phyloP scores from a whole-genome alignment of 2,113 vertebrate species.

The Ammospiza caudacuta region DNA sequence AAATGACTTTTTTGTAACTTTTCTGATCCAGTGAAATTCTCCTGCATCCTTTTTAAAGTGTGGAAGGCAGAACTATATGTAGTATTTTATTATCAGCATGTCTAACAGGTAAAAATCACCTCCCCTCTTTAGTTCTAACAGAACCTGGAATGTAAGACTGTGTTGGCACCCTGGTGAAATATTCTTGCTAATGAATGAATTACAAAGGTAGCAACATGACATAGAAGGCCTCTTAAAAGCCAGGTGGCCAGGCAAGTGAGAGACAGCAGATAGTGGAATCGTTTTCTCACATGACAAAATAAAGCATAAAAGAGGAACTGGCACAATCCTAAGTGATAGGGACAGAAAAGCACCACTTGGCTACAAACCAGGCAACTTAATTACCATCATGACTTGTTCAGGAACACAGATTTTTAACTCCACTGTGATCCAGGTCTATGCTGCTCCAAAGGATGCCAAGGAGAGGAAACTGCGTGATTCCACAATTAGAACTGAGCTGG shows the following conservation, averaged over 20 bases:
- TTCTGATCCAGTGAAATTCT: slow-evolving; percentile 65
- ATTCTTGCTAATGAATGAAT: slow-evolving; percentile 67
- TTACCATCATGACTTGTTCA: slow-evolving; percentile 60
- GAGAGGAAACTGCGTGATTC: slow-evolving; percentile 51
- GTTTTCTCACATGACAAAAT: slow-evolving; percentile 69
- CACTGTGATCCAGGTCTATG: slow-evolving; percentile 44
- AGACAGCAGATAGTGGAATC: slow-evolving; percentile 56
- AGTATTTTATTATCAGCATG: slow-evolving; percentile 67
- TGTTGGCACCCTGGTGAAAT: slow-evolving; percentile 64
- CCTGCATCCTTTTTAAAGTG: slow-evolving; percentile 51
- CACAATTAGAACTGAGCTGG: slow-evolving; percentile 66
- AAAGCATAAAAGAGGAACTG: slow-evolving; percentile 65
- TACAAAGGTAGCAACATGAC: slow-evolving; percentile 61
- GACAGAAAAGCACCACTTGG: slow-evolving; percentile 71
- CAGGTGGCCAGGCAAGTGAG: slow-evolving; percentile 66
- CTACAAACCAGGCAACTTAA: slow-evolving; percentile 69
- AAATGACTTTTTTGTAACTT: slow-evolving; percentile 70
- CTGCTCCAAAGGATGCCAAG: slow-evolving; percentile 54
- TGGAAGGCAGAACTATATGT: slow-evolving; percentile 50
- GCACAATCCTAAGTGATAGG: slow-evolving; percentile 71
- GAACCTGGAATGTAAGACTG: slow-evolving; percentile 61
- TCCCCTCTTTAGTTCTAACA: slow-evolving; percentile 64
- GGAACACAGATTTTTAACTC: slow-evolving; percentile 65
- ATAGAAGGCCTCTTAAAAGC: slow-evolving; percentile 64
- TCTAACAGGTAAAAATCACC: slow-evolving; percentile 62